These are phyloP conservation scores for Ptilodon capucinus DNA, from an alignment of 2,888 invertebrate species.

Conservation along the genomic window DNA sequence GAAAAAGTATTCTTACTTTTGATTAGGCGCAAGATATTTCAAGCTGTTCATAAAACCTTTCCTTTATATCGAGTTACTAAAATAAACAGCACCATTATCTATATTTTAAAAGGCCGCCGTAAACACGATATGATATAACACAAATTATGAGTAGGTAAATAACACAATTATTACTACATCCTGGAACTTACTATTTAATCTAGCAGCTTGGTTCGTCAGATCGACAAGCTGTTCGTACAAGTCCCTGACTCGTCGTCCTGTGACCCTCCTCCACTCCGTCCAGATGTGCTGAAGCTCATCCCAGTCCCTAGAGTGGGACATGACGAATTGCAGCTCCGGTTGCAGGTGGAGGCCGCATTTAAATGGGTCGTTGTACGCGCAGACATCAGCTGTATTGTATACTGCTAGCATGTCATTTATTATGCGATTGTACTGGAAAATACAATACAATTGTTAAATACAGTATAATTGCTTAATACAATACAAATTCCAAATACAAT, in stretches of 20 bases:
- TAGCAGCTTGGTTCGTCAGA: slow-evolving; percentile 90
- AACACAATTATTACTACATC: background rate
- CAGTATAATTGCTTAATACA: no score
- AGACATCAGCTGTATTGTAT: slow-evolving; percentile 92
- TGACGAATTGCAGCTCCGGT: slow-evolving; percentile 88
- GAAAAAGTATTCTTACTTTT: no score
- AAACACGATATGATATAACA: no score
- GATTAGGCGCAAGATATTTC: no score
- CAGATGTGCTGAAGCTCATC: slow-evolving; percentile 94
- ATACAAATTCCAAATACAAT: background rate
- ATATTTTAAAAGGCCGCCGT: no score
- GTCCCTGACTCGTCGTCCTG: slow-evolving; percentile 90
- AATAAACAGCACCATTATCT: no score
- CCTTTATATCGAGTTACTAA: no score
- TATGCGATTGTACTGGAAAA: slow-evolving; percentile 90
- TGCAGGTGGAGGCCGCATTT: slow-evolving; percentile 91
- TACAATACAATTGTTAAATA: no score
- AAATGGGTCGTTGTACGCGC: slow-evolving; percentile 92
- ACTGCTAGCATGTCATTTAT: slow-evolving; percentile 95
- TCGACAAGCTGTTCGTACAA: slow-evolving; percentile 90
- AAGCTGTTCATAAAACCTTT: no score
- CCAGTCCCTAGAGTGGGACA: slow-evolving; percentile 91
- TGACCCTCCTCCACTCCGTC: slow-evolving; percentile 95
- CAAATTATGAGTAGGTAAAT: no score
- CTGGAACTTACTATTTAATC: slow-evolving; percentile 87